A percentile compares a stretch with the other conserved stretches of the same genome.
These are phyloP conservation scores for Ctena decussata DNA, from an alignment of 2,888 invertebrate species.

Conservation along the genomic window DNA sequence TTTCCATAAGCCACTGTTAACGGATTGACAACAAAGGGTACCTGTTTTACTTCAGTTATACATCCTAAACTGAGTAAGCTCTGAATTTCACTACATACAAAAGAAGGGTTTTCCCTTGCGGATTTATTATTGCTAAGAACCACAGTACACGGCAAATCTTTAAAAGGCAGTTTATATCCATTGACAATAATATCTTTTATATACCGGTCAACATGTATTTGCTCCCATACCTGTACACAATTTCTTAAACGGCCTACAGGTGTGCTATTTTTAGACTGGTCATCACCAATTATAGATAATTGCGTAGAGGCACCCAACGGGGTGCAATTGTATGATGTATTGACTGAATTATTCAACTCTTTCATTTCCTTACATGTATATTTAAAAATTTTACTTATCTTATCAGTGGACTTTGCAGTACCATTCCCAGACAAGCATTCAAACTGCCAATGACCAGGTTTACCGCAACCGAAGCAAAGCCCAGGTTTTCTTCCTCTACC, in stretches of 20 bases:
- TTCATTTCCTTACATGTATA: background rate
- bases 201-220: no score
- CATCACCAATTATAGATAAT: background rate
- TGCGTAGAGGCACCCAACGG: no score
- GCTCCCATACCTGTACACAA: no score
- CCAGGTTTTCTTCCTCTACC: background rate
- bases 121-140: background rate
- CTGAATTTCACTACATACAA: background rate
- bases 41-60: background rate
- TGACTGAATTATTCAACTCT: no score
- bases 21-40: background rate
- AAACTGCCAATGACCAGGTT: background rate
- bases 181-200: background rate
- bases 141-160: background rate
- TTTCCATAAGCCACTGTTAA: no score
- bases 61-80: background rate
- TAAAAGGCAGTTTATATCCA: background rate
- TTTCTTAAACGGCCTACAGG: no score
- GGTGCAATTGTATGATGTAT: no score
- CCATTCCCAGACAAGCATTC: background rate
- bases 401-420: background rate
- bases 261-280: no score
- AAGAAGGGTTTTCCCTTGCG: background rate
- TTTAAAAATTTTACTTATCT: background rate
- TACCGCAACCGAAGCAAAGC: background rate